Evolutionary conservation across 2,797 vertebrate species (phyloP), one percentile per base, ranked within the genome.

Genomic region (Tachyglossus aculeatus): DNA sequence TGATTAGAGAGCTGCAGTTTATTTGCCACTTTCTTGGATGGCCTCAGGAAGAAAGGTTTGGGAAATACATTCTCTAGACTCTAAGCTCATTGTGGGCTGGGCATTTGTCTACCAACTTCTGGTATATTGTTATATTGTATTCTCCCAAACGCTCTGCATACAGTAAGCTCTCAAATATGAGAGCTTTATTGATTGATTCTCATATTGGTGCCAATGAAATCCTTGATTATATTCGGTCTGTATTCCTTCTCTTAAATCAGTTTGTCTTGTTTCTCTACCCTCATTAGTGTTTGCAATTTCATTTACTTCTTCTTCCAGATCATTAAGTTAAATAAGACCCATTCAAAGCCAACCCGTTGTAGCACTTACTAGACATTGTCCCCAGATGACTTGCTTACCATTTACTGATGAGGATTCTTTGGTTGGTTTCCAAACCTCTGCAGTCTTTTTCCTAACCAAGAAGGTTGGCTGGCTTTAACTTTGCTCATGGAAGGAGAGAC

Each of bases 301-400:
- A 84, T 83, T 86, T 84, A 83, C 83, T 86, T 84, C 78, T 61
- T 83, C 73, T 83, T 75, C 73, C 73, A 84, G 77, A 86, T 81
- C 73, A 80, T 84, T 86, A 84, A 81, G 80, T 84, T 83, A 81
- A 86, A 86, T 82, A 77, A 84, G 73, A 81, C 70, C 65, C 74
- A 50, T 58, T 77, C 65, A 9, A 3, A 54, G 25, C 81, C 78
- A 77, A 83, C 75, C 79, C 78, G 80, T 80, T 77, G 39, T 83
- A 75, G 61, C 72, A 68, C 51, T 81, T 81, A 78, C 68, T 77
- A 77, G 77, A 81, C 64, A 77, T 81, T 72, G 67, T 83, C 78
- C 82, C 84, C 58, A 81, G 77, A 77, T 66, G 70, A 58, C 69
- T 81, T 44, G 25, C 74, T 54, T 81, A n/a, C 72, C 72, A 47